Percentiles rank a stretch among this genome's conserved stretches.
Evolutionary conservation across 2,888 invertebrate species (phyloP).

Genomic region (Diaphora mendica): DNA sequence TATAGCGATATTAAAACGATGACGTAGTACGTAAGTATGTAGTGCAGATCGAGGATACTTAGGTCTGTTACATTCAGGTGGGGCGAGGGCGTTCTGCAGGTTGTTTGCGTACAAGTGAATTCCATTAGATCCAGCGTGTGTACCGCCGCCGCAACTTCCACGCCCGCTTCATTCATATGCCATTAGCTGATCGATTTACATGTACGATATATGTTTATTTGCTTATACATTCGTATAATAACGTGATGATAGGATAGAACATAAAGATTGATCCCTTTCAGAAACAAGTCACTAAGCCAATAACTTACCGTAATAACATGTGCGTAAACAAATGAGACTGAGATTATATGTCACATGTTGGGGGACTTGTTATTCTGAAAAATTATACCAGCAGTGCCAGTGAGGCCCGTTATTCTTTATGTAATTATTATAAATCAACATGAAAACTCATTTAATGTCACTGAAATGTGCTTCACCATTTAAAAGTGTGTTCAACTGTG

Average conservation of each 20-base stretch:
- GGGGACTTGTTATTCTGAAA: constrained; percentile 20
- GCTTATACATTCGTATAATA: constrained; percentile 52
- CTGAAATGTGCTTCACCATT: constrained; percentile 75
- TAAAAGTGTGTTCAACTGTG: constrained; percentile 80
- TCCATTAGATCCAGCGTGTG: constrained; percentile 84
- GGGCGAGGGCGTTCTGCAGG: constrained; percentile 74
- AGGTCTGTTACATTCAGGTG: constrained; percentile 61
- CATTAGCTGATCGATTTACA: constrained; percentile 84
- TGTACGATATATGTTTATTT: constrained; percentile 73
- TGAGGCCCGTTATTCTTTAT: constrained; percentile 54
- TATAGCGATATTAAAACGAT: constrained; percentile 49
- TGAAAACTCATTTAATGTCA: constrained; percentile 75
- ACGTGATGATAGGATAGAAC: constrained; percentile 26
- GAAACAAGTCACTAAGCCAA: background rate
- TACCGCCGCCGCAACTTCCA: constrained; percentile 76
- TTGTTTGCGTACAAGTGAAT: constrained; percentile 86
- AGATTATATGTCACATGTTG: constrained; percentile 3
- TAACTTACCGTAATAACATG: background rate
- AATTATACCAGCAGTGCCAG: constrained; percentile 26
- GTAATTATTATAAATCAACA: constrained; percentile 75
- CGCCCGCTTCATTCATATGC: constrained; percentile 83
- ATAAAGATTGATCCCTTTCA: constrained; percentile 30
- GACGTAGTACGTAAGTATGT: constrained; percentile 32
- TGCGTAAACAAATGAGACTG: background rate
- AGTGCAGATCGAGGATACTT: constrained; percentile 62